Percentiles rank a stretch among this genome's conserved stretches.
Conservation (phyloP, 2,888 invertebrate genomes). For the Xestia rhomboidea region DNA sequence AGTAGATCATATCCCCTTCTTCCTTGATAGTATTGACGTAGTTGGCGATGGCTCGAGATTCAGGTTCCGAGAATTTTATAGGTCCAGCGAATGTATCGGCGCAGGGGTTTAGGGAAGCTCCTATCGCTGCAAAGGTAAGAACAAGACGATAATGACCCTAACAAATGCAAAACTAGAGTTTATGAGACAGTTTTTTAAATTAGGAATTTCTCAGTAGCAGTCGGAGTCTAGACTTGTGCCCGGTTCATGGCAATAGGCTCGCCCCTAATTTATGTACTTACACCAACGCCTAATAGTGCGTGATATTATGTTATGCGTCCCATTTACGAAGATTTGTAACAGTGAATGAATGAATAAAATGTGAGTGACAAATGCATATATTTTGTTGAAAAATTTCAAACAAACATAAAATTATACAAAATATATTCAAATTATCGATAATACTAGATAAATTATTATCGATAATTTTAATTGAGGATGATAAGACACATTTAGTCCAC, state of each 20-base stretch:
- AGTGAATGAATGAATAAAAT: too few relatives aligned
- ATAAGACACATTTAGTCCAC: slow-evolving; percentile 10
- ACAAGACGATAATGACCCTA: not conserved
- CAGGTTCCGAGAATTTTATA: slow-evolving; percentile 89
- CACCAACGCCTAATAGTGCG: too few relatives aligned
- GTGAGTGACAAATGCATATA: too few relatives aligned
- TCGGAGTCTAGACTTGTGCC: too few relatives aligned
- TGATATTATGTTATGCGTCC: too few relatives aligned
- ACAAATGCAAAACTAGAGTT: not conserved
- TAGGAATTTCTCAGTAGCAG: too few relatives aligned
- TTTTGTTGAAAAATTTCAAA: not conserved
- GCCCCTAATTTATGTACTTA: too few relatives aligned
- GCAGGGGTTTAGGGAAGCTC: slow-evolving; percentile 86
- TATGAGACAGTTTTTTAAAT: too few relatives aligned
- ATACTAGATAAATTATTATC: not conserved
- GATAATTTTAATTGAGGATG: not conserved
- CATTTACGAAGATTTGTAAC: not conserved
- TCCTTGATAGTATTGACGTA: slow-evolving; percentile 77
- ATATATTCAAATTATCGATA: not conserved
- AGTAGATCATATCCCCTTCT: slow-evolving; percentile 82
- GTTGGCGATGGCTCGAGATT: slow-evolving; percentile 83
- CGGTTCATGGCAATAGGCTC: too few relatives aligned
- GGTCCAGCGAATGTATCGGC: slow-evolving; percentile 89
- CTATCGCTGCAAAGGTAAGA: slow-evolving; percentile 74
- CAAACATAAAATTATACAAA: slow-evolving; percentile 18